A percentile compares a stretch with the other conserved stretches of the same genome.
Conservation (phyloP, 2,888 invertebrate species). For the Phengaris alcon region DNA sequence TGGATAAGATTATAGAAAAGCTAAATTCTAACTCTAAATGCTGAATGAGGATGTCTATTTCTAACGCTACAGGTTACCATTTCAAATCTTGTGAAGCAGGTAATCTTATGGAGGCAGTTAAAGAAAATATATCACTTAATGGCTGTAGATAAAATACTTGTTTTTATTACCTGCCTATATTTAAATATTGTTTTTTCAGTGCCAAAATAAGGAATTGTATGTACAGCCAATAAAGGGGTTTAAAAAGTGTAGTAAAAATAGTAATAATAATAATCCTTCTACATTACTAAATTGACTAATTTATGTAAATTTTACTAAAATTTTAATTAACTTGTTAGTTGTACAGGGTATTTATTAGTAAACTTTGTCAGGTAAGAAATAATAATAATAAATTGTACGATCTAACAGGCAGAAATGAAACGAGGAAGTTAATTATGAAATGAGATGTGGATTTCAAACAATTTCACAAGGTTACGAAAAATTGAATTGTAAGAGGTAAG, state of each 20-base stretch:
- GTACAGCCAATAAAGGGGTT: constrained; percentile 4
- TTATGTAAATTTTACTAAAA: background rate
- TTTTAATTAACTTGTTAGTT: too few relatives aligned
- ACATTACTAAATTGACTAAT: background rate
- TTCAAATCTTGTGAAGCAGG: constrained; percentile 36
- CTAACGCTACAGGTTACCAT: constrained; percentile 39
- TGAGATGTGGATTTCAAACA: background rate
- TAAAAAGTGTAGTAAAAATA: background rate
- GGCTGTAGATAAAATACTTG: constrained; percentile 8
- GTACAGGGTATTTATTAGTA: too few relatives aligned
- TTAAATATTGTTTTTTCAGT: background rate
- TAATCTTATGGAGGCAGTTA: constrained; percentile 38
- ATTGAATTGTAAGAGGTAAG: too few relatives aligned
- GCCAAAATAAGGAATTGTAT: background rate
- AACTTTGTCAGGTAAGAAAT: too few relatives aligned
- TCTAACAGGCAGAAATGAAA: too few relatives aligned
- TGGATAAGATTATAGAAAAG: constrained; percentile 20
- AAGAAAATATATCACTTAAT: constrained; percentile 31
- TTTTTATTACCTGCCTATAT: background rate
- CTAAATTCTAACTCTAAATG: constrained; percentile 28
- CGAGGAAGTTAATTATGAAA: background rate
- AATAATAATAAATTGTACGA: too few relatives aligned
- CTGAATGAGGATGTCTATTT: constrained; percentile 26
- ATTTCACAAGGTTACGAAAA: too few relatives aligned
- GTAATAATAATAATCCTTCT: background rate